A percentile compares a stretch with the other conserved stretches of the same genome.
phyloP scores from a whole-genome alignment of 37 sponge, comb jelly and placozoan genomes.

The Theonella swinhoei region DNA sequence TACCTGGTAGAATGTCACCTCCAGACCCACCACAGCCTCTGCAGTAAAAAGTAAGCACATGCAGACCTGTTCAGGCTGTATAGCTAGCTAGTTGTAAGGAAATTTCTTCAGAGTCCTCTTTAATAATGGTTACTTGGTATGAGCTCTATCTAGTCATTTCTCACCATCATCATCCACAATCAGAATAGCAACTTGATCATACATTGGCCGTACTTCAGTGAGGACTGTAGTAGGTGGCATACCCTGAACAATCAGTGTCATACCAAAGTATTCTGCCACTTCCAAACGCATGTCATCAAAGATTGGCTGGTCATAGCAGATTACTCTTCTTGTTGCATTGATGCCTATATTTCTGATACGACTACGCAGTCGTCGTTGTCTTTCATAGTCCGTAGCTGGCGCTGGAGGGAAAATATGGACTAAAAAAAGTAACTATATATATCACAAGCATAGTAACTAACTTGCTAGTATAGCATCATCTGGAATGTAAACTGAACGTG shows the following conservation, averaged over 20 bases:
- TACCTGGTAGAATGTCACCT: too few relatives aligned
- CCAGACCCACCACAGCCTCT: constrained; percentile 1
- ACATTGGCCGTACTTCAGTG: too few relatives aligned
- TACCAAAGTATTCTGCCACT: background rate
- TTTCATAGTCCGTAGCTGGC: background rate
- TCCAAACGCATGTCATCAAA: constrained; percentile 21
- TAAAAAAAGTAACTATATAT: too few relatives aligned
- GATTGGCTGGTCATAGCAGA: background rate
- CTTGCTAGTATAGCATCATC: background rate
- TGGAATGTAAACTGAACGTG: background rate
- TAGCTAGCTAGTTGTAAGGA: too few relatives aligned
- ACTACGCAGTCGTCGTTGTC: background rate
- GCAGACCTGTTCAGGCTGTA: too few relatives aligned
- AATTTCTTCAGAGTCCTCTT: too few relatives aligned
- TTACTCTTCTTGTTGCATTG: background rate
- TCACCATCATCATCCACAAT: background rate
- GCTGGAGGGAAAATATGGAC: background rate
- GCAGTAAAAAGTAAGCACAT: too few relatives aligned
- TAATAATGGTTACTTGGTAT: too few relatives aligned
- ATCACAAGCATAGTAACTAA: background rate
- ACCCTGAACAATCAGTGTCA: background rate
- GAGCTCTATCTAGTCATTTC: too few relatives aligned
- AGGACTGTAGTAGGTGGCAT: background rate
- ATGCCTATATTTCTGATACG: background rate
- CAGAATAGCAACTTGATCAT: too few relatives aligned